Base-by-base conservation (phyloP, 2,113 vertebrate species). In the Bothrops jararaca region DNA sequence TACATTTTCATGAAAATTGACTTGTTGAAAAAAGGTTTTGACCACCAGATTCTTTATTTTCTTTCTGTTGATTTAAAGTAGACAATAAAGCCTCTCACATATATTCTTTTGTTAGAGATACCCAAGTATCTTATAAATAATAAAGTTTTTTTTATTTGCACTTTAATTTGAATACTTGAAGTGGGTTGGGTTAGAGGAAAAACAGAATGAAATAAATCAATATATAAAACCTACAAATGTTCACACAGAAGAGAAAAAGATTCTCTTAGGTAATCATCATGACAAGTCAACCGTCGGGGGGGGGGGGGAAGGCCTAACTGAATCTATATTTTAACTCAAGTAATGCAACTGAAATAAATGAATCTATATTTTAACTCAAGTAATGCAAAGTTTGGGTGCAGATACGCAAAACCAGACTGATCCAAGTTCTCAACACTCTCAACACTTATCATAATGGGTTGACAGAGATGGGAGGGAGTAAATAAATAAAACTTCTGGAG, bases 1-100 rank as follows among this genome's bases (percentile, higher is more conserved):
- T 89, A 85, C 92, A 92, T 0, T 12, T 29, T 0, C 0, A 34
- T 0, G 39, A 34, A 92, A 90, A 87, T 39, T 50, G 39, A 4
- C 18, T 90, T 23, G 60, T 91, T 88, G 88, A 45, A 89, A 95
- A 95, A 91, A 92, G 42, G 29, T 86, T 94, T 95, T 94, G 94
- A 93, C 94, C 95, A 89, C 22, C 91, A 91, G 89, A 60, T 45
- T 50, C 54, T 1, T 89, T 91, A 92, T 93, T 94, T 92, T 89
- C 89, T 86, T 94, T 0, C 0, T 91, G 86, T 58, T 89, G 91
- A 96, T 92, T 89, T 34, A 96, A 92, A 88, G 57, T 93, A 93
- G 13, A 87, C 94, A 85, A 91, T 88, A 96, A 88, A 88, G 95
- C 56, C 26, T 90, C 45, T 92, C 48, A 20, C 2, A 11, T 0